Conservation (phyloP, 1,140 invertebrate genomes). For the Drosophila nigromelanica region DNA sequence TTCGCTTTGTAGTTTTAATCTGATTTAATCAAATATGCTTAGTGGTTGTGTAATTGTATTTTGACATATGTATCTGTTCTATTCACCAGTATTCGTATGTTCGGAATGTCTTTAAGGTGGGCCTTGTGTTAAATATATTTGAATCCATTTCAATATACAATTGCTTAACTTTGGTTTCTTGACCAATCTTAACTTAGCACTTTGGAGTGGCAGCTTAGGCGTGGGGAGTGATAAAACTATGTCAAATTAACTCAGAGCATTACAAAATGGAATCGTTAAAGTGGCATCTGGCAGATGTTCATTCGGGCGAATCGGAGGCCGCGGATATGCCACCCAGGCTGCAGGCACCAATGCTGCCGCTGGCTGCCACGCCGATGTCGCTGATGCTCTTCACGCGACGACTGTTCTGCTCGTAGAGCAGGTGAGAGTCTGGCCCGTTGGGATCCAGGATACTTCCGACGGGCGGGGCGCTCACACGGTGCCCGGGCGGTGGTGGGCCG, state of each 20-base stretch:
- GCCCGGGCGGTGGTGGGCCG: constrained; percentile 65
- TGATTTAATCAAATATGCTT: constrained; percentile 74
- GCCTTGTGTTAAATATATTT: constrained; percentile 28
- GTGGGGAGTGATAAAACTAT: not conserved
- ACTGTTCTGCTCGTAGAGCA: constrained; percentile 85
- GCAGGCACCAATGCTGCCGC: constrained; percentile 75
- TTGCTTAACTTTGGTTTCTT: constrained; percentile 4
- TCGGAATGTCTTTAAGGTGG: constrained; percentile 35
- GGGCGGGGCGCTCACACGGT: constrained; percentile 85
- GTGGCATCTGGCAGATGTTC: constrained; percentile 6
- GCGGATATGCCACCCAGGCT: constrained; percentile 82
- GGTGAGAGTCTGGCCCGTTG: constrained; percentile 48
- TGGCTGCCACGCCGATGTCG: constrained; percentile 87
- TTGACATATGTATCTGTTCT: constrained; percentile 52
- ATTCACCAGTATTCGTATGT: constrained; percentile 22
- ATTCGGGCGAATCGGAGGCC: constrained; percentile 75
- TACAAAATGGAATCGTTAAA: not conserved
- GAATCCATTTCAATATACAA: constrained; percentile 17
- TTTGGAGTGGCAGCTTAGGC: constrained; percentile 66
- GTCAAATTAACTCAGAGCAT: not conserved
- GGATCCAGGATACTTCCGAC: constrained; percentile 65
- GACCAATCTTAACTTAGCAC: constrained; percentile 41
- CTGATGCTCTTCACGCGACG: constrained; percentile 89
- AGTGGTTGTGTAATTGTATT: constrained; percentile 53
- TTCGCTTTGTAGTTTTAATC: constrained; percentile 50